Evolutionary conservation across 2,113 vertebrate genomes (phyloP).

Genomic region (Apodemus sylvaticus): DNA sequence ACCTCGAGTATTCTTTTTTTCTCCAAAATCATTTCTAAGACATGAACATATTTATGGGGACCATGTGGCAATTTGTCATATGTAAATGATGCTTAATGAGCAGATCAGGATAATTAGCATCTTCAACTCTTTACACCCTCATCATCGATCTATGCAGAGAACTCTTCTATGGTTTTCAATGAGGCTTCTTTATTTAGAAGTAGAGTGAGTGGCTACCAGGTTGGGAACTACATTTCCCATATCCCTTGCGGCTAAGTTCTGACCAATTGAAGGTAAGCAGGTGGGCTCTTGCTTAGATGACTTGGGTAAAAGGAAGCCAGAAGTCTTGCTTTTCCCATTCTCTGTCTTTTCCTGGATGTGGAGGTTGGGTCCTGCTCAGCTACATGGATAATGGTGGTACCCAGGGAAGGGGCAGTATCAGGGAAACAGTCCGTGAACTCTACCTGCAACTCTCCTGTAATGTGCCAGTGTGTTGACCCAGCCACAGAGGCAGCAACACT

Average conservation of each 20-base stretch:
- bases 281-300: no score
- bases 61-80: not conserved
- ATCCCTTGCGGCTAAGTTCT: not conserved
- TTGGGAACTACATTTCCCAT: not conserved
- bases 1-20: not conserved
- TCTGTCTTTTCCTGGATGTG: not conserved
- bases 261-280: not conserved
- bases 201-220: not conserved
- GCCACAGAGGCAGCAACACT: not conserved
- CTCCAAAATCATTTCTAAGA: not conserved
- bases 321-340: not conserved
- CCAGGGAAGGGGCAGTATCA: not conserved
- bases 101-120: not conserved
- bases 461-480: not conserved
- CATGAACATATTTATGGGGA: not conserved
- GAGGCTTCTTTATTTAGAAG: not conserved
- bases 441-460: no score
- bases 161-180: not conserved
- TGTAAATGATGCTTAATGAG: not conserved
- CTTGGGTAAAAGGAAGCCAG: not conserved
- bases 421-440: not conserved
- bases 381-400: not conserved
- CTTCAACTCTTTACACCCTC: not conserved
- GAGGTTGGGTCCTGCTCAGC: not conserved
- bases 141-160: not conserved